A percentile compares a stretch with the other conserved stretches of the same genome.
Evolutionary conservation across 2,113 vertebrate genomes (phyloP).

Genomic region (Proteles cristata): DNA sequence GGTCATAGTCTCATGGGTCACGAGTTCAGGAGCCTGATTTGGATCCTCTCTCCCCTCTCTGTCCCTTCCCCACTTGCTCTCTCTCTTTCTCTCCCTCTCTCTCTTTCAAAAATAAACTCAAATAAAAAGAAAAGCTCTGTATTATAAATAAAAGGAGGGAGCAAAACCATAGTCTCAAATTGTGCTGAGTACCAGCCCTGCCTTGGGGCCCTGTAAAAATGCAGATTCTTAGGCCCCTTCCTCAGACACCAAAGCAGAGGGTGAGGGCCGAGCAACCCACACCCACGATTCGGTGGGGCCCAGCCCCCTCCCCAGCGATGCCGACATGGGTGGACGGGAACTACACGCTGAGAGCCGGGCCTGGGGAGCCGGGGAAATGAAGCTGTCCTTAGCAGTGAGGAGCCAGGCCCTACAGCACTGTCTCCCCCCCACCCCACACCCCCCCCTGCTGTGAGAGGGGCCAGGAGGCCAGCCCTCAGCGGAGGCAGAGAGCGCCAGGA

Average conservation of each 20-base stretch:
- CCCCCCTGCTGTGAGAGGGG: not conserved
- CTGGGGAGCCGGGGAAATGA: not conserved
- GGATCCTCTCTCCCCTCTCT: too few species aligned
- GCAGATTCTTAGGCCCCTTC: not conserved
- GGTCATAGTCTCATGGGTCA: too few species aligned
- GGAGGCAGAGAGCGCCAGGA: not conserved
- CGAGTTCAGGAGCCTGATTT: too few species aligned
- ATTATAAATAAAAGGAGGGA: not conserved
- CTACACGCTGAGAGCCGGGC: fast-evolving
- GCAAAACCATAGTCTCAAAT: not conserved
- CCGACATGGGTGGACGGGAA: not conserved
- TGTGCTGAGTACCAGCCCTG: not conserved
- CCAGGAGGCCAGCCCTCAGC: not conserved
- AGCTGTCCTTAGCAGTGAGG: not conserved
- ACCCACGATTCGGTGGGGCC: too few species aligned
- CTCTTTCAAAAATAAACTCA: too few species aligned
- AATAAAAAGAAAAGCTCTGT: not conserved
- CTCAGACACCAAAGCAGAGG: not conserved
- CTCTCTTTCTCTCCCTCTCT: too few species aligned
- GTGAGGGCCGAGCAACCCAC: not conserved
- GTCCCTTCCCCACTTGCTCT: too few species aligned
- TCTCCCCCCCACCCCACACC: too few species aligned
- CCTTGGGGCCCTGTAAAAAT: not conserved
- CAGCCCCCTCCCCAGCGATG: not conserved
- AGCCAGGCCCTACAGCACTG: too few species aligned